phyloP scores from a whole-genome alignment of 2,113 vertebrate species.

The Mola mola region DNA sequence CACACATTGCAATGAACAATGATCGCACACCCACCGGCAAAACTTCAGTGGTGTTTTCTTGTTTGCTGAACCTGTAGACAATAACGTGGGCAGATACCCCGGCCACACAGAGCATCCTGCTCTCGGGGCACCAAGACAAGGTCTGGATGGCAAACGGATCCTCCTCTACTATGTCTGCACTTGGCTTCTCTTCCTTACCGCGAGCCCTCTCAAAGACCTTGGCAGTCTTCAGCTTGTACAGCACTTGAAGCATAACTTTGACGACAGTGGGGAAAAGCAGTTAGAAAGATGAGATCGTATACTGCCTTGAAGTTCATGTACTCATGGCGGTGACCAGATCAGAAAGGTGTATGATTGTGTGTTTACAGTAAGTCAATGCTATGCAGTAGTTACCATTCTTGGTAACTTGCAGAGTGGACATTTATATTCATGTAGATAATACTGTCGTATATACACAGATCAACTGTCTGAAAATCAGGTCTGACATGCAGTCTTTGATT shows the following conservation, averaged over 20 bases:
- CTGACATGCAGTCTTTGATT: background rate
- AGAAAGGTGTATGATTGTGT: too few relatives aligned
- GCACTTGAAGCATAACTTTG: constrained; percentile 94
- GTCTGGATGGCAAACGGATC: constrained; percentile 98
- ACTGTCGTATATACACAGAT: too few relatives aligned
- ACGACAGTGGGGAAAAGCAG: background rate
- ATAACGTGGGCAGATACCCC: constrained; percentile 96
- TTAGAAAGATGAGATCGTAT: too few relatives aligned
- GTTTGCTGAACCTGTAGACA: constrained; percentile 96
- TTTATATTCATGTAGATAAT: too few relatives aligned
- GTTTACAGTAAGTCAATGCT: too few relatives aligned
- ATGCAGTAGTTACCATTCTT: too few relatives aligned
- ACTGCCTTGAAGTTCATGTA: too few relatives aligned
- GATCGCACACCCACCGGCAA: constrained; percentile 84
- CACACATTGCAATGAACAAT: background rate
- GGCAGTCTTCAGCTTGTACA: constrained; percentile 98
- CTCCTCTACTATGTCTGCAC: constrained; percentile 93
- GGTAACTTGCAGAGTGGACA: too few relatives aligned
- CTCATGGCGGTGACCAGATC: too few relatives aligned
- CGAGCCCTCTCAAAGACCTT: constrained; percentile 97
- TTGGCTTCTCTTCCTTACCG: constrained; percentile 91
- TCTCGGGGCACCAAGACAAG: constrained; percentile 96
- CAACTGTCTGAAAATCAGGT: background rate
- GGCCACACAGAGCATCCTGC: constrained; percentile 93
- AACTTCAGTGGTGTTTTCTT: constrained; percentile 90